Evolutionary conservation across 1,140 invertebrate species (phyloP).

Genomic region (Dendroctonus ponderosae): DNA sequence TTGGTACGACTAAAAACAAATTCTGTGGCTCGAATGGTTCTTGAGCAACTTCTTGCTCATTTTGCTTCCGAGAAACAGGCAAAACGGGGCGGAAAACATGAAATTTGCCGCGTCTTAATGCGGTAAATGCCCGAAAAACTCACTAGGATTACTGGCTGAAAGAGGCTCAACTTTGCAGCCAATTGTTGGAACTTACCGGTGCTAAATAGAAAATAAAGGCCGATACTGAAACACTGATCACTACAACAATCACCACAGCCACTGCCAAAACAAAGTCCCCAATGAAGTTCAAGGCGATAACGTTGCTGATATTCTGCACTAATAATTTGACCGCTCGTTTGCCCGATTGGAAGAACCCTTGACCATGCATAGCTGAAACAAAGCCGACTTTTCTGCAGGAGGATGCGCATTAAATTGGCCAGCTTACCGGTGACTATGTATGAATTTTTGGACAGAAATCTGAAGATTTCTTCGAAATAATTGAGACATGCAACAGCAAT

Average conservation of each 20-base stretch:
- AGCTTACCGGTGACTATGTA: conserved; percentile 72
- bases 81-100: no score
- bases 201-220: background rate
- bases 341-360: conserved; percentile 66
- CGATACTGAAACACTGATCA: no score
- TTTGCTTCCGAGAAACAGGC: no score
- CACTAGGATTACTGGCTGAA: no score
- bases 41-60: no score
- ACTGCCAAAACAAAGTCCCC: conserved; percentile 77
- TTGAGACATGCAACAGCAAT: conserved; percentile 61
- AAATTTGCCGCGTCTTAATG: no score
- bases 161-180: background rate
- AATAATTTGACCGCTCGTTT: conserved; percentile 62
- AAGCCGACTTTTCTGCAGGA: background rate
- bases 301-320: conserved; percentile 64
- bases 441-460: conserved; percentile 73
- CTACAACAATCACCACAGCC: conserved; percentile 43
- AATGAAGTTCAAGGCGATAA: conserved; percentile 76
- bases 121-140: no score
- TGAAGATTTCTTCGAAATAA: conserved; percentile 70
- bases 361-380: conserved; percentile 67
- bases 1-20: no score
- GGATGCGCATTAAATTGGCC: background rate
- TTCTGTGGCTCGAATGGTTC: no score
- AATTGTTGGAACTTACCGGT: background rate